These are phyloP conservation scores for Pogonognathellus flavescens DNA, from an alignment of 1,140 invertebrate genomes.

Conservation along the genomic window DNA sequence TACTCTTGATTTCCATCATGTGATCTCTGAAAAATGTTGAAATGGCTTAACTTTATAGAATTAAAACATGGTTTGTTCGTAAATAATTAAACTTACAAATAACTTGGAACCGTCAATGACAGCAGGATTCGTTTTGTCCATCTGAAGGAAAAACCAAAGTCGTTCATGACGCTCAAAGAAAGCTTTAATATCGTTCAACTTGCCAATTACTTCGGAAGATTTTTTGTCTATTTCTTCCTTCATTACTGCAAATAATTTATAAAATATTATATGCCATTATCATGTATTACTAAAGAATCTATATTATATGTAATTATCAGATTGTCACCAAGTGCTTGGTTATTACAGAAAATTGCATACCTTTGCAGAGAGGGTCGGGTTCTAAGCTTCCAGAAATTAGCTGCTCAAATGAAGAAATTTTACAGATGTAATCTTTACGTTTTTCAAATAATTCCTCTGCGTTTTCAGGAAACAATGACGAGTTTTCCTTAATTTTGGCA, in stretches of 20 bases:
- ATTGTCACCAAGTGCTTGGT: neutral
- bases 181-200: neutral
- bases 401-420: constrained; percentile 6
- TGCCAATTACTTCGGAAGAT: neutral
- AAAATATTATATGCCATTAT: neutral
- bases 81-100: neutral
- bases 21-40: neutral
- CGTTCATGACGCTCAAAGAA: constrained; percentile 17
- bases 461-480: neutral
- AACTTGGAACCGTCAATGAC: constrained; percentile 12
- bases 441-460: neutral
- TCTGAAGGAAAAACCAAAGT: constrained; percentile 36
- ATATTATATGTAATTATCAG: too few relatives aligned
- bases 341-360: neutral
- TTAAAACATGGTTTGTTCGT: neutral
- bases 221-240: neutral
- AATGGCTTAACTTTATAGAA: neutral
- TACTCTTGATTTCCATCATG: neutral
- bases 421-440: neutral
- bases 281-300: neutral
- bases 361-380: constrained; percentile 1
- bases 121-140: constrained; percentile 32
- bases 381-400: neutral
- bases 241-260: neutral
- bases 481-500: neutral